Evolutionary conservation across 2,113 vertebrate genomes (phyloP), one percentile per base, ranked within the genome.

Genomic region (Catharus minimus): DNA sequence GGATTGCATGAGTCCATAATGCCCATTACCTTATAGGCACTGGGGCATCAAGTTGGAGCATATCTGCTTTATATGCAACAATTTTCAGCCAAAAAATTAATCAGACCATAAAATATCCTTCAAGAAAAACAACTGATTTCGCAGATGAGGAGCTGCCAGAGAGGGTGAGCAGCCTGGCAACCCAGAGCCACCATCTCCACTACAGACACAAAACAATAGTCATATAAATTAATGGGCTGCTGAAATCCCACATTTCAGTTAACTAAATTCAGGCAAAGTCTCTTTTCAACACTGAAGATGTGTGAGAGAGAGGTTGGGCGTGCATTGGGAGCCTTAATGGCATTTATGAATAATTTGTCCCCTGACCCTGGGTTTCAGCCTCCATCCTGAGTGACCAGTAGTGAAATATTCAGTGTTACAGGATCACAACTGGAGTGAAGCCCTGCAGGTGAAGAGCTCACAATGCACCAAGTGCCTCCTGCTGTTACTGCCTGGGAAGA

Each of bases 111-210:
- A 94, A 94, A 89, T n/a, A 65, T 32, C 79, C 46, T 91, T 93
- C 43, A 95, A 94, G 85, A 93, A 82, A 79, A 92, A 75, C 75
- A 93, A 89, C 27, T 21, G 62, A 72, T 93, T 87, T 93, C 0
- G 0, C 68, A 87, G 84, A 44, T 61, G 61, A 92, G 77, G 65
- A 81, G 67, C 9, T 52, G 52, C 67, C 41, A 33, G 66, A 53
- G 32, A 91, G 53, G 66, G 66, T 33, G 62, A 82, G 71, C 19
- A 61, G 61, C 41, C 57, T 66, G 77, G 46, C 64, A 72, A n/a
- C 49, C 16, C 58, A 55, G 67, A 55, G 62, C 62, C 71, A 55
- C 46, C 4, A 7, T 20, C 46, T 15, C 46, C 44, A 12, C 66
- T 19, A 7, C 1, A 0, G 75, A 46, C 27, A 79, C 41, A 57